Evolutionary conservation across 2,113 vertebrate genomes (phyloP).

Genomic region (Mobula hypostoma): DNA sequence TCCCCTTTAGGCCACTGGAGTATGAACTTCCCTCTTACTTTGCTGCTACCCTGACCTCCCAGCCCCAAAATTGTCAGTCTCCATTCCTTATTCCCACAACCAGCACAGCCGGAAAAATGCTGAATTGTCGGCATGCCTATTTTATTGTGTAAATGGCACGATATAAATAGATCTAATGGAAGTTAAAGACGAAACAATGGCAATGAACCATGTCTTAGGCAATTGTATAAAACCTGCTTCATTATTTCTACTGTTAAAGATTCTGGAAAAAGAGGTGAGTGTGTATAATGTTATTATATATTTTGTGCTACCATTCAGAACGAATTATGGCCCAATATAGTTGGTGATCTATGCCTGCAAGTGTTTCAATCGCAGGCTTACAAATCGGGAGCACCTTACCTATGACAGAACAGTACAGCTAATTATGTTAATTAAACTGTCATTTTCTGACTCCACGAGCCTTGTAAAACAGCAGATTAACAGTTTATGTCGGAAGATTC

Average conservation of each 20-base stretch:
- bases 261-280: neutral
- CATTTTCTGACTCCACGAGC: neutral
- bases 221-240: neutral
- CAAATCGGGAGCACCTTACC: neutral
- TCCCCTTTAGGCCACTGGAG: no score
- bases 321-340: neutral
- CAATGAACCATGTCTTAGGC: neutral
- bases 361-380: neutral
- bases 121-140: neutral
- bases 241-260: neutral
- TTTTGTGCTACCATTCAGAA: neutral
- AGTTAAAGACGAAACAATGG: neutral
- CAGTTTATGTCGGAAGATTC: neutral
- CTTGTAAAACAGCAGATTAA: neutral
- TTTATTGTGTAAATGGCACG: neutral
- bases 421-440: neutral
- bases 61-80: no score
- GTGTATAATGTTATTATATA: neutral
- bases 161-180: neutral
- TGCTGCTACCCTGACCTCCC: no score
- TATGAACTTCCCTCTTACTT: no score
- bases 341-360: neutral
- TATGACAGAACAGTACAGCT: neutral
- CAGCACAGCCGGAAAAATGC: neutral
- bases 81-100: no score